Base-by-base conservation (phyloP, 2,888 invertebrate genomes). In the Mesorhabditis spiculigera region DNA sequence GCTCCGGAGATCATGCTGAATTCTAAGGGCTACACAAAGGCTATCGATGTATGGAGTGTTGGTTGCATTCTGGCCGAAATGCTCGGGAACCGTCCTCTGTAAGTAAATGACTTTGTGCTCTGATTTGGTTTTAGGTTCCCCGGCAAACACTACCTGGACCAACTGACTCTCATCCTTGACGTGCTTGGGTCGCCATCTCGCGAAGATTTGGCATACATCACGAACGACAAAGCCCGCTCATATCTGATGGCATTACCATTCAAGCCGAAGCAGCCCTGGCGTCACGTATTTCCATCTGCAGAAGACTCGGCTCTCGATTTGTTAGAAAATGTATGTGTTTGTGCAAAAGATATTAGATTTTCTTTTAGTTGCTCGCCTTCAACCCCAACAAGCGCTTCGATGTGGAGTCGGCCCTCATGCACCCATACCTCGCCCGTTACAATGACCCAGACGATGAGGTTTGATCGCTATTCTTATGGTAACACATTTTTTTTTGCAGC, bases 1-100 rank as follows among this genome's bases (percentile, higher is more conserved):
- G 98, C 98, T 70, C 98, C 98, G 50, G 98, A 98, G 90, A 98
- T 98, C 85, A 98, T 98, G 98, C 91, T 99, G 85, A 98, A 99
- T 89, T 96, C 96, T 5, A 98, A 97, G 91, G 97, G 97, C 44
- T 85, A 85, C 78, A 85, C 85, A 16, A 85, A 85, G 70, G 82
- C 82, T n/a, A 85, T 86, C 80, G 89, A 98, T 88, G 95, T 98
- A 82, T 99, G 98, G 98, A 96, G 96, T 8, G 97, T 98, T 79
- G 98, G 98, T 63, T 99, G 98, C 88, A 98, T 98, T 88, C 90
- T 98, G 84, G 98, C 96, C 8, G 98, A 99, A 90, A 98, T 98
- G 97, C 89, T 98, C 16, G 42, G 44, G 6, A 43, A 66, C 16
- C 44, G 13, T 13, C 13, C 44, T 41, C 13, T 28, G 28, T 43